Conservation (phyloP, 2,888 invertebrate species). For the Gastracanthus pulcherrimus region DNA sequence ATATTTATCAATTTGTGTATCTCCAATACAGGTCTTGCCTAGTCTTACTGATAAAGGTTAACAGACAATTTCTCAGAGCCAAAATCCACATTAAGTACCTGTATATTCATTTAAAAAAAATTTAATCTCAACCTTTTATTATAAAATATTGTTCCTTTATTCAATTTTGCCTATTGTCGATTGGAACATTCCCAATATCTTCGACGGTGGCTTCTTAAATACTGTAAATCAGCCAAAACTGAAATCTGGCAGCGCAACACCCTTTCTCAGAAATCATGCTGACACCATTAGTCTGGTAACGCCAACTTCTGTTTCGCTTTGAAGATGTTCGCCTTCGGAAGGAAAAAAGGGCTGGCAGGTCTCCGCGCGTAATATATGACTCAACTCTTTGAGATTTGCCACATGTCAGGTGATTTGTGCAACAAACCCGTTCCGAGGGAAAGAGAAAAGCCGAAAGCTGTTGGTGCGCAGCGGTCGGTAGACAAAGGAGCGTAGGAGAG, state of each 20-base stretch:
- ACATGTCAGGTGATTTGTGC: constrained; percentile 33
- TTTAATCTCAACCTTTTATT: no score
- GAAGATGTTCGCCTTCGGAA: neutral
- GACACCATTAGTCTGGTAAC: constrained; percentile 23
- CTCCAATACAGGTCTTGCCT: no score
- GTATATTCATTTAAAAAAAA: no score
- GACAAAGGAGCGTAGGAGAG: constrained; percentile 29
- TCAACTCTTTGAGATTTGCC: constrained; percentile 42
- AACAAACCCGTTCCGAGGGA: constrained; percentile 27
- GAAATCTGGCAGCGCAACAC: neutral
- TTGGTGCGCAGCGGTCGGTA: constrained; percentile 27
- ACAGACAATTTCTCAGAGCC: no score
- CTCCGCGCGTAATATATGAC: constrained; percentile 15
- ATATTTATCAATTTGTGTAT: no score
- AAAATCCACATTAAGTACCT: no score
- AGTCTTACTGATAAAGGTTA: no score
- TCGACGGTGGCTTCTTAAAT: no score
- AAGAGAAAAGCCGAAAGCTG: neutral
- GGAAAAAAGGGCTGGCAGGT: neutral
- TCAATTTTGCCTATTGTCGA: no score
- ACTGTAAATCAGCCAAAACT: no score
- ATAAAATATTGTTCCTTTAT: no score
- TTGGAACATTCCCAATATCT: no score
- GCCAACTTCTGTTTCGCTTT: neutral
- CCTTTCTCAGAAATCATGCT: constrained; percentile 41